Evolutionary conservation across 2,888 invertebrate species (phyloP), one percentile per base, ranked within the genome.

Genomic region (Ormyrus rosae): DNA sequence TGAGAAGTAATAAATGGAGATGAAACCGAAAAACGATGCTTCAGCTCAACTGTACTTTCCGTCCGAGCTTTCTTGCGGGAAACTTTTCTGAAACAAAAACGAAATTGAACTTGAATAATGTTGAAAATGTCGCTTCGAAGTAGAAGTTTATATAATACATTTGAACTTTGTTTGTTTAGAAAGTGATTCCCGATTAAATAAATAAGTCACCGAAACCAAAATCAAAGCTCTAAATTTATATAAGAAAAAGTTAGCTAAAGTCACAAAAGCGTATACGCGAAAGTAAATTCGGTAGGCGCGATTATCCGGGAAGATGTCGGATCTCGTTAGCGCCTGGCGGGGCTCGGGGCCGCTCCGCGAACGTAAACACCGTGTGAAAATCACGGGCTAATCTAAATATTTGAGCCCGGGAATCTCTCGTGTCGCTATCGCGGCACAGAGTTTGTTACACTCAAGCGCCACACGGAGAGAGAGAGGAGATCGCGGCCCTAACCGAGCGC

Each of bases 301-400:
- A 60, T 67, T 68, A 61, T 73, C 48, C 10, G 45, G 5, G 51
- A 48, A 58, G 71, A 65, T 64, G 64, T 48, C 9, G 51, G 19
- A 84, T 84, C 82, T 84, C 84, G 83, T 84, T 72, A 78, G 53
- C 60, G 5, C 34, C 50, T 65, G 45, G 0, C 9, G 6, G 3
- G 73, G 56, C 58, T 72, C 72, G 78, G 55, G 65, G 46, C 9
- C 68, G 34, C 34, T 34, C 34, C 34, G 13, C 67, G 65, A 51
- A 2, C 46, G 68, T 81, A 74, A 70, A 78, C 72, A 82, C 69
- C 84, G 82, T 84, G 84, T 71, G 84, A 87, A 84, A 81, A 86
- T 85, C 85, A 83, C 82, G 81, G 56, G 81, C 85, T 83, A 87
- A 87, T 86, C 87, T 87, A 85, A 86, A 85, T 87, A 87, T 88